phyloP scores from a whole-genome alignment of 2,888 invertebrate species.

The Heliconius ismenius region DNA sequence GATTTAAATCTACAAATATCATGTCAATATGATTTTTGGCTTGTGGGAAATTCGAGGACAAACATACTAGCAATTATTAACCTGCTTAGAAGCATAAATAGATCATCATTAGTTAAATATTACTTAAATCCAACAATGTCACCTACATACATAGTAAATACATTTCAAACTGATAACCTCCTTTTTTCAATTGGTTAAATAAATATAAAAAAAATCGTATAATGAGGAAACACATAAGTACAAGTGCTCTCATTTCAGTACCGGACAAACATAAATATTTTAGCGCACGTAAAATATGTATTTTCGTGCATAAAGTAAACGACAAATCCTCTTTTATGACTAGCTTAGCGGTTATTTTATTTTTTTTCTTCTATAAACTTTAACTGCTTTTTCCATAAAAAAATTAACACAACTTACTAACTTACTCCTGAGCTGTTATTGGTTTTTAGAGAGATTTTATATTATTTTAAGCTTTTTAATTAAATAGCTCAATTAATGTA shows the following conservation, averaged over 20 bases:
- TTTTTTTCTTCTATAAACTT: slow-evolving; percentile 18
- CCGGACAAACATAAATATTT: slow-evolving; percentile 2
- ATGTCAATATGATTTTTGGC: not conserved
- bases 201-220: too few relatives aligned
- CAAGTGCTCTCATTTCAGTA: not conserved
- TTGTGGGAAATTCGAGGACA: too few relatives aligned
- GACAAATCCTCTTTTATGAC: slow-evolving; percentile 14
- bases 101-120: too few relatives aligned
- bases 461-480: too few relatives aligned
- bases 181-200: not conserved
- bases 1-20: not conserved
- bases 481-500: too few relatives aligned
- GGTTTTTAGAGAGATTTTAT: not conserved
- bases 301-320: slow-evolving; percentile 8
- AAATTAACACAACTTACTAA: slow-evolving; percentile 8
- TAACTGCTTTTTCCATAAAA: slow-evolving; percentile 18
- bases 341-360: slow-evolving; percentile 2
- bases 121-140: too few relatives aligned
- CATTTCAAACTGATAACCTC: not conserved
- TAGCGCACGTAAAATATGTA: not conserved
- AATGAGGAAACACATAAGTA: not conserved
- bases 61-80: too few relatives aligned
- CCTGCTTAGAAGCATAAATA: too few relatives aligned
- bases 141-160: not conserved
- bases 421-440: not conserved